Evolutionary conservation across 2,113 vertebrate species (phyloP).

Genomic region (Psilopsiagon aurifrons): DNA sequence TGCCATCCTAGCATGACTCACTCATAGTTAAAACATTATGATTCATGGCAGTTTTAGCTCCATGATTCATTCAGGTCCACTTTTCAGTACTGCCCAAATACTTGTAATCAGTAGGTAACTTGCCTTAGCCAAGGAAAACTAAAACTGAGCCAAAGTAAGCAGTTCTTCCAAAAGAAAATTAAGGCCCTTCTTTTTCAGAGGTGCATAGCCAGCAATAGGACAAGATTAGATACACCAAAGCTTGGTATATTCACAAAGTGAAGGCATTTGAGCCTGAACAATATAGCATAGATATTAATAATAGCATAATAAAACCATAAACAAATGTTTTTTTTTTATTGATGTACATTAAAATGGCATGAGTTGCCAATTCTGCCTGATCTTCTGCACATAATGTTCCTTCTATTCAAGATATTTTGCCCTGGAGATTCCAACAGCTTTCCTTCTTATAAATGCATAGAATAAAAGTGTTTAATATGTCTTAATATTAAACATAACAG

Average conservation of each 20-base stretch:
- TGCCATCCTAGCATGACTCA: conserved; percentile 45
- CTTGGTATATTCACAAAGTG: neutral
- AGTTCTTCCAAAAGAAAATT: neutral
- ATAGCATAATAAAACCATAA: neutral
- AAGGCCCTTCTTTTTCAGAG: neutral
- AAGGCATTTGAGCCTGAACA: neutral
- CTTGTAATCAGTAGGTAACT: conserved; percentile 4
- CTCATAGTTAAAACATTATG: conserved; percentile 1
- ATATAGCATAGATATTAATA: neutral
- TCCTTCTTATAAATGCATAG: neutral
- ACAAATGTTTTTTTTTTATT: neutral
- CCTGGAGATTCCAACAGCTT: neutral
- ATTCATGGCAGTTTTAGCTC: conserved; percentile 31
- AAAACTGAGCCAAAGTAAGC: neutral
- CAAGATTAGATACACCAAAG: neutral
- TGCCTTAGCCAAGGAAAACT: neutral
- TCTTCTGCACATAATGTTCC: neutral
- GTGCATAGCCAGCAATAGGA: neutral
- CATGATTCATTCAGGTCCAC: conserved; percentile 42
- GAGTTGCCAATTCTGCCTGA: neutral
- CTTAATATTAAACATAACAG: neutral
- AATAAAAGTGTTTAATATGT: neutral
- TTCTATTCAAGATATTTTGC: neutral
- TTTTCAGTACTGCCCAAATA: conserved; percentile 1
- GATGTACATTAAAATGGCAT: neutral